Evolutionary conservation across 2,797 vertebrate genomes (phyloP).

Genomic region (Enteromius viviparus): DNA sequence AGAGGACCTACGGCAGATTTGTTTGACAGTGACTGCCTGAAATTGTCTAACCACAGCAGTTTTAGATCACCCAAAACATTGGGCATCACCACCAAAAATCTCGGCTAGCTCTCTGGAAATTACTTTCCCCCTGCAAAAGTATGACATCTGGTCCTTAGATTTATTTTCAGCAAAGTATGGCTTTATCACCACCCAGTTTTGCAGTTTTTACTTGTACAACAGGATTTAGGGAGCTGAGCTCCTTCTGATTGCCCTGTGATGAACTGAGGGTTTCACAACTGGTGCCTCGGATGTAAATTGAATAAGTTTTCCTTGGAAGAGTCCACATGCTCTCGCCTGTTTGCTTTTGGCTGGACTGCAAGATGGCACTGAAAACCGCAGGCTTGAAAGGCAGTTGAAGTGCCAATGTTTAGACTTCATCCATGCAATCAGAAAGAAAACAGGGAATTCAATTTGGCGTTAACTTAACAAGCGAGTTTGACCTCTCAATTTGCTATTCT

Average conservation of each 20-base stretch:
- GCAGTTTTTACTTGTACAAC: slow-evolving; percentile 51
- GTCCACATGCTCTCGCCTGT: slow-evolving; percentile 58
- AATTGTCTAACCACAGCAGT: slow-evolving; percentile 30
- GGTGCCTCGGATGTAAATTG: slow-evolving; percentile 48
- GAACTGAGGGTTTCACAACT: slow-evolving; percentile 54
- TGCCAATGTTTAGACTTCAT: slow-evolving; percentile 55
- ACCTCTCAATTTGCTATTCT: slow-evolving; percentile 28
- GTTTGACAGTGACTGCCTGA: slow-evolving; percentile 30
- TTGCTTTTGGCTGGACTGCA: slow-evolving; percentile 62
- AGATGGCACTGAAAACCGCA: slow-evolving; percentile 49
- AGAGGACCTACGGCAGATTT: slow-evolving; percentile 54
- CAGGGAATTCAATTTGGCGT: slow-evolving; percentile 33
- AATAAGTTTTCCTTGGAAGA: slow-evolving; percentile 57
- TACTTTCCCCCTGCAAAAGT: slow-evolving; percentile 58
- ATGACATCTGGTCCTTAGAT: slow-evolving; percentile 55
- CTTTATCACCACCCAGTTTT: slow-evolving; percentile 50
- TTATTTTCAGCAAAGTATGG: slow-evolving; percentile 59
- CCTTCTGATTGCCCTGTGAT: slow-evolving; percentile 49
- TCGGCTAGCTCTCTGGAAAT: slow-evolving; percentile 60
- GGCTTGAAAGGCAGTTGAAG: slow-evolving; percentile 56
- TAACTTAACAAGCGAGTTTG: slow-evolving; percentile 22
- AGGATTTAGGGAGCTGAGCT: slow-evolving; percentile 49
- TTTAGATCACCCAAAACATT: slow-evolving; percentile 42
- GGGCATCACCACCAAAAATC: slow-evolving; percentile 50
- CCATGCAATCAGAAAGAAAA: slow-evolving; percentile 53